Conservation (phyloP, 2,797 vertebrate species). For the Platyrinchus mystaceus region DNA sequence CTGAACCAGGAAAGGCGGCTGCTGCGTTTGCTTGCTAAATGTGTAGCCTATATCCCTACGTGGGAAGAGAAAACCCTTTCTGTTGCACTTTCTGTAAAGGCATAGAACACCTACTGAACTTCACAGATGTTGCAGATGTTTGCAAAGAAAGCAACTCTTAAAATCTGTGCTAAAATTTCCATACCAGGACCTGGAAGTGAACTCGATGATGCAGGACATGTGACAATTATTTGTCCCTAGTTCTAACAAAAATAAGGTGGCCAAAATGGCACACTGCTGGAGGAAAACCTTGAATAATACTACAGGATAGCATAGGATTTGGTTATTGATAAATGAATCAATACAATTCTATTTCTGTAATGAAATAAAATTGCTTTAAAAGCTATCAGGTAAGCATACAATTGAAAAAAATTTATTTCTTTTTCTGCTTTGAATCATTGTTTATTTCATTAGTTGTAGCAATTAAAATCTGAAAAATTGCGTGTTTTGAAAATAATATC, state of each 20-base stretch:
- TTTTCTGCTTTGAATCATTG: background rate
- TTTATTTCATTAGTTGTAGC: background rate
- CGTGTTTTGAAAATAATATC: background rate
- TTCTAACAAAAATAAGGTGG: background rate
- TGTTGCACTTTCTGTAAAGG: background rate
- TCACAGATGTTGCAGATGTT: background rate
- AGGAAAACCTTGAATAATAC: background rate
- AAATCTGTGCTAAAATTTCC: background rate
- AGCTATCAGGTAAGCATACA: background rate
- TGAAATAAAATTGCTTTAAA: background rate
- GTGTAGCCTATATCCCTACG: background rate
- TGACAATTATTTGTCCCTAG: background rate
- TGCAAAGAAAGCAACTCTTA: background rate
- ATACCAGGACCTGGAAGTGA: background rate
- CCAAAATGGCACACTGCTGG: background rate
- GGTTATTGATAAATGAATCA: background rate
- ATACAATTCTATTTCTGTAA: background rate
- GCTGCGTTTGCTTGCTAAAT: background rate
- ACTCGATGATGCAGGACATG: background rate
- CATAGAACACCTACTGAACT: background rate
- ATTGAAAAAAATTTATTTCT: background rate
- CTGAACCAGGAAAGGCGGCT: background rate
- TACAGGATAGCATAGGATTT: background rate
- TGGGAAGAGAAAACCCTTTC: background rate
- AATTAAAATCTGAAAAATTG: background rate